Evolutionary conservation across 2,113 vertebrate genomes (phyloP), one percentile per base, ranked within the genome.

Genomic region (Corythoichthys haematopterus): DNA sequence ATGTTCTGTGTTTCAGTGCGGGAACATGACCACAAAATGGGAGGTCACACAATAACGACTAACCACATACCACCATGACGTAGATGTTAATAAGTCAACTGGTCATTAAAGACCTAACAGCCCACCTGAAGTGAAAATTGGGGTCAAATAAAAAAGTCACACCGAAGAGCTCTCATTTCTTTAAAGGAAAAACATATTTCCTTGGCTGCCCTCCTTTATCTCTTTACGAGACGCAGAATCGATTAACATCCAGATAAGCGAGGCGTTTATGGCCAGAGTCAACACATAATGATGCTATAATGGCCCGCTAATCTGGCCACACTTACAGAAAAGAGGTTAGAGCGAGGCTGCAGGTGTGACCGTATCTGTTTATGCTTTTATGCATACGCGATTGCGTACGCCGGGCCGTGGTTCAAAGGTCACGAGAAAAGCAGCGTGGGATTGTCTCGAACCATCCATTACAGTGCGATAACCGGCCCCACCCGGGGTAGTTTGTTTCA

Each of bases 221-320:
- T 75, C 70, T 74, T 52, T 64, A 57, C 63, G 72, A 83, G 66
- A 68, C 85, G 76, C 64, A 69, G 71, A 79, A 84, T 84, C 68
- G 67, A 86, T 87, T 83, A 70, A 63, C 66, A 28, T 55, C 15
- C 9, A 79, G 86, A 90, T 88, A 90, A 75, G 74, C 61, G 64
- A 46, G 62, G 47, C 36, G 66, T 90, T 89, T 87, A 89, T 71
- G 80, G 74, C 59, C 20, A 11, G 46, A 71, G 78, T 58, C n/a
- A 73, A 83, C 85, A 81, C 83, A 79, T 89, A 87, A 89, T 79
- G 77, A 77, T 38, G 15, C 76, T 75, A 78, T 89, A 87, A 90
- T 88, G 80, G 74, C 71, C 52, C 12, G 64, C 65, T 78, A 85
- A 89, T 88, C 84, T 85, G 3, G 58, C 78, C 76, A 71, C 55